phyloP scores from a whole-genome alignment of 2,113 vertebrate genomes.

The Sprattus sprattus region DNA sequence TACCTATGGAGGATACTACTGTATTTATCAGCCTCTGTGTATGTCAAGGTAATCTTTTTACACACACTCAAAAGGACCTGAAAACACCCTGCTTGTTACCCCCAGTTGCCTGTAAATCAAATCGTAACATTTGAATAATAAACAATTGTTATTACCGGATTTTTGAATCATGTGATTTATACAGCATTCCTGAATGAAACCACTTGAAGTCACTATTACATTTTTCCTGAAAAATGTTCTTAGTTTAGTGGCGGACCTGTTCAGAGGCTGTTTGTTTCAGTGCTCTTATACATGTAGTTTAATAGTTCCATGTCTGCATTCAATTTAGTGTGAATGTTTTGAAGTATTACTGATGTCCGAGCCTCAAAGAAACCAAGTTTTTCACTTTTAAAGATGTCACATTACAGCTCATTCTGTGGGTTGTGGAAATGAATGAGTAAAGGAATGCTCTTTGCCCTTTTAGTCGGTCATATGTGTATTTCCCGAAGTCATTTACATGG shows the following conservation, averaged over 20 bases:
- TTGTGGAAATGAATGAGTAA: not conserved
- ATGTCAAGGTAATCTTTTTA: constrained; percentile 22
- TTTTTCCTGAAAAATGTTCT: not conserved
- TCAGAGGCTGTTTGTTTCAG: not conserved
- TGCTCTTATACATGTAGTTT: not conserved
- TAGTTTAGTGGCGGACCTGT: not conserved
- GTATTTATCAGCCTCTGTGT: constrained; percentile 31
- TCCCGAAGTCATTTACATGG: constrained; percentile 41
- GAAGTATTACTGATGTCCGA: not conserved
- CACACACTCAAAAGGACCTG: constrained; percentile 52
- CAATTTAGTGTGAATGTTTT: not conserved
- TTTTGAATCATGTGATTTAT: not conserved
- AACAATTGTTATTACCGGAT: constrained; percentile 68
- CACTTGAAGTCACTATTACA: not conserved
- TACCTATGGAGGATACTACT: constrained; percentile 42
- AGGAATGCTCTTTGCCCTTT: not conserved
- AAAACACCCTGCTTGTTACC: constrained; percentile 56
- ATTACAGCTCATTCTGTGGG: not conserved
- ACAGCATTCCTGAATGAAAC: not conserved
- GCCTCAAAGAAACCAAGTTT: not conserved
- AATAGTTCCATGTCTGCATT: not conserved
- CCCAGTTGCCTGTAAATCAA: constrained; percentile 70
- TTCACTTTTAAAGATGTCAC: not conserved
- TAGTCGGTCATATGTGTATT: not conserved
- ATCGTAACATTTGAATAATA: constrained; percentile 77